These are phyloP conservation scores for Oligia latruncula DNA, from an alignment of 2,888 invertebrate genomes.

Conservation along the genomic window DNA sequence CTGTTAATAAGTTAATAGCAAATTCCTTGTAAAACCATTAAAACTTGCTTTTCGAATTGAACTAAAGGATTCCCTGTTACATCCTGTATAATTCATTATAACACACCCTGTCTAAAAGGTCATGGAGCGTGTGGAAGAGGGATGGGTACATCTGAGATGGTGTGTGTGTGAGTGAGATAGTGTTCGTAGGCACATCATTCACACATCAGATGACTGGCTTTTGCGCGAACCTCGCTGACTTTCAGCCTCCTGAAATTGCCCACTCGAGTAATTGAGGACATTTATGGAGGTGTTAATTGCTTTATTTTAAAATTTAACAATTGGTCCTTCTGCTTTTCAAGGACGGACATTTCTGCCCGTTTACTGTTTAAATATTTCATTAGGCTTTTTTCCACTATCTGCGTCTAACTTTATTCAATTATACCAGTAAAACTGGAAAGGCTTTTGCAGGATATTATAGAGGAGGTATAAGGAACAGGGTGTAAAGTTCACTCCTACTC, in stretches of 20 bases:
- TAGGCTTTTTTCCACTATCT: neutral
- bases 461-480: too few species aligned
- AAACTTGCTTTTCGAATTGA: constrained; percentile 70
- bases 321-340: neutral
- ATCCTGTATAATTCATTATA: constrained; percentile 71
- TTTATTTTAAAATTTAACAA: constrained; percentile 22
- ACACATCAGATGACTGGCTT: constrained; percentile 83
- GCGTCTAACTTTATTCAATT: neutral
- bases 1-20: neutral
- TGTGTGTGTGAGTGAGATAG: neutral
- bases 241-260: constrained; percentile 79
- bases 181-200: constrained; percentile 78
- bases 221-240: constrained; percentile 72
- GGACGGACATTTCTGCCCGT: neutral
- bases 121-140: constrained; percentile 27
- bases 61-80: constrained; percentile 73
- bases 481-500: too few species aligned
- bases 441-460: neutral
- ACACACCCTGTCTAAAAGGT: constrained; percentile 55
- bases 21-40: constrained; percentile 56
- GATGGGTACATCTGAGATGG: constrained; percentile 16
- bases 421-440: neutral
- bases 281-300: constrained; percentile 62
- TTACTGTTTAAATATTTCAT: neutral
- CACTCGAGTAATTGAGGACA: constrained; percentile 77